These are phyloP conservation scores for Engystomops pustulosus DNA, from an alignment of 2,113 vertebrate species.

Conservation along the genomic window DNA sequence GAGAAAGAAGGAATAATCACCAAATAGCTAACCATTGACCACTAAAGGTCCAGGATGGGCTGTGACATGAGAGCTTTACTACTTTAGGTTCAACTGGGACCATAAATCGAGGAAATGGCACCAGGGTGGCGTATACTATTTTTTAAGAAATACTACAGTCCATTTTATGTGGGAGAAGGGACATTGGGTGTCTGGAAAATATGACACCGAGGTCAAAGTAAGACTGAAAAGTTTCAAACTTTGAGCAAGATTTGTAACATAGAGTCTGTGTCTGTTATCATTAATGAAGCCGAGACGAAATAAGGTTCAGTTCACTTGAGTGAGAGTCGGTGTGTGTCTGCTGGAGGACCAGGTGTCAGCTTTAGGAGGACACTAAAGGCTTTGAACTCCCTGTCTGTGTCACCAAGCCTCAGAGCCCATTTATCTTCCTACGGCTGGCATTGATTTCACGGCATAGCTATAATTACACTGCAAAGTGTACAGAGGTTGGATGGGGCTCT, in stretches of 20 bases:
- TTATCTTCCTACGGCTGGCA: conserved; percentile 52
- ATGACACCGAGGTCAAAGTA: too few species aligned
- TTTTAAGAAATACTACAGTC: too few species aligned
- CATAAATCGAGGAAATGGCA: too few species aligned
- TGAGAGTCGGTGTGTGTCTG: not conserved
- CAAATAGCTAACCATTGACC: too few species aligned
- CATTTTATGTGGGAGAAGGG: too few species aligned
- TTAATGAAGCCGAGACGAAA: not conserved
- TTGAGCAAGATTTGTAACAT: not conserved
- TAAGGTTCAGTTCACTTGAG: not conserved
- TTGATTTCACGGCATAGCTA: conserved; percentile 56
- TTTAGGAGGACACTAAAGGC: conserved; percentile 39
- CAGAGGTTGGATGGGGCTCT: conserved; percentile 50
- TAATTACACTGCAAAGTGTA: conserved; percentile 59
- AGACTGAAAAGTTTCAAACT: too few species aligned
- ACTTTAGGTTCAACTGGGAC: too few species aligned
- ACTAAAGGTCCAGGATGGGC: too few species aligned
- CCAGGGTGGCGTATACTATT: too few species aligned
- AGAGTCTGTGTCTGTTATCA: not conserved
- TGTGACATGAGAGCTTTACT: too few species aligned
- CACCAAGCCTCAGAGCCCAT: conserved; percentile 48
- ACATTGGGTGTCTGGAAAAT: too few species aligned
- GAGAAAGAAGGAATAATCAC: too few species aligned
- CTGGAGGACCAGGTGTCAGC: conserved; percentile 44
- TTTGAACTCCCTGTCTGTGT: conserved; percentile 51